Base-by-base conservation (phyloP, 1,140 invertebrate genomes). In the Drosophila biarmipes region DNA sequence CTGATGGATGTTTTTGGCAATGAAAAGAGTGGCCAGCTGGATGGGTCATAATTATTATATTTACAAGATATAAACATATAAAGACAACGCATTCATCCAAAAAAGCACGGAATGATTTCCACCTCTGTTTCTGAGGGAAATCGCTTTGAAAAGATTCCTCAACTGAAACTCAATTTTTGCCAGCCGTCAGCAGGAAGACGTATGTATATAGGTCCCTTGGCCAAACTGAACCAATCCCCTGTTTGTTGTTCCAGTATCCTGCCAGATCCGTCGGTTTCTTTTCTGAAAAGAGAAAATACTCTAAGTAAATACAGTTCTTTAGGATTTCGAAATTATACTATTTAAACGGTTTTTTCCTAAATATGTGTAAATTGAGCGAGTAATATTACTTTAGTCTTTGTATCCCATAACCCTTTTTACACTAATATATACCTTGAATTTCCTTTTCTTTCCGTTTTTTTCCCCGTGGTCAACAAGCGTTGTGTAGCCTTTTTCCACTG, bases 401-500 rank as follows among this genome's bases (percentile, higher is more conserved):
- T n/a, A n/a, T n/a, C n/a, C n/a, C n/a, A n/a, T n/a, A n/a, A n/a
- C n/a, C n/a, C n/a, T n/a, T n/a, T n/a, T n/a, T n/a, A n/a, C n/a
- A n/a, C n/a, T n/a, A n/a, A n/a, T n/a, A n/a, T n/a, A n/a, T 11
- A 35, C 0, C 10, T 14, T 12, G n/a, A 14, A 11, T 37, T 37
- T 14, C 11, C 2, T 43, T 40, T 7, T 8, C 4, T n/a, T n/a
- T n/a, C n/a, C n/a, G 3, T 2, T 24, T 24, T 24, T 38, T 40
- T n/a, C n/a, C 29, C 17, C 17, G 15, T 34, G 17, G 11, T 11
- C 19, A 34, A 31, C 17, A 21, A 61, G 14, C 31, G 49, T 53
- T 61, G 34, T 29, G 15, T 37, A 51, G 51, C 49, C 51, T 24
- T 17, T 40, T 40, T 58, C 15, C 15, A 68, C 34, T 69, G 46